Evolutionary conservation across 2,113 vertebrate species (phyloP).

Genomic region (Platichthys stellatus): DNA sequence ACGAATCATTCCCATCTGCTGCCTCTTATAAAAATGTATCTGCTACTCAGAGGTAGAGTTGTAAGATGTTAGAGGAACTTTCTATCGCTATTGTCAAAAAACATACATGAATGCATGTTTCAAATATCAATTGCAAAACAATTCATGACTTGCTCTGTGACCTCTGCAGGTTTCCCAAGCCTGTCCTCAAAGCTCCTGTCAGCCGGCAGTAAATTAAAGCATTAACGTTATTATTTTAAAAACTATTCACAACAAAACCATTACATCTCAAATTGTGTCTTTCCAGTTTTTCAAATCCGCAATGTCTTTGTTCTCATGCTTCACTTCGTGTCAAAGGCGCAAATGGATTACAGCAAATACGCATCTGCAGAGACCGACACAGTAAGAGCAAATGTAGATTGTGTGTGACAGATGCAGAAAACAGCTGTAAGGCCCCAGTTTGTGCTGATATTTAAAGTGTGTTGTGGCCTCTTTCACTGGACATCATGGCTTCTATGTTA

Average conservation of each 20-base stretch:
- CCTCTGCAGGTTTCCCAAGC: neutral
- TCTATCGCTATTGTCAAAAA: too few relatives aligned
- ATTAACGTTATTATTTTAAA: neutral
- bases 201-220: constrained; percentile 1
- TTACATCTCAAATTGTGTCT: constrained; percentile 2
- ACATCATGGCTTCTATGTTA: constrained; percentile 41
- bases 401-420: neutral
- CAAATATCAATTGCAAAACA: neutral
- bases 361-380: neutral
- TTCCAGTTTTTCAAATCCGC: neutral
- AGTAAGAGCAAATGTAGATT: neutral
- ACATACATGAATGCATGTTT: neutral
- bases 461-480: neutral
- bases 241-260: constrained; percentile 18
- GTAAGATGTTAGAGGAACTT: too few relatives aligned
- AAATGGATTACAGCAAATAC: constrained; percentile 3
- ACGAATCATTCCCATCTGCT: too few relatives aligned
- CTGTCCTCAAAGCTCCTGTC: neutral
- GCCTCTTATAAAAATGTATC: too few relatives aligned
- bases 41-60: too few relatives aligned
- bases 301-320: neutral
- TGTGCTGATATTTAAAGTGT: constrained; percentile 16
- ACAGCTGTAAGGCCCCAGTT: neutral
- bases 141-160: neutral
- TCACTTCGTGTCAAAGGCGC: constrained; percentile 5